Conservation (phyloP, 1,140 invertebrate species). For the Hyles vespertilio region DNA sequence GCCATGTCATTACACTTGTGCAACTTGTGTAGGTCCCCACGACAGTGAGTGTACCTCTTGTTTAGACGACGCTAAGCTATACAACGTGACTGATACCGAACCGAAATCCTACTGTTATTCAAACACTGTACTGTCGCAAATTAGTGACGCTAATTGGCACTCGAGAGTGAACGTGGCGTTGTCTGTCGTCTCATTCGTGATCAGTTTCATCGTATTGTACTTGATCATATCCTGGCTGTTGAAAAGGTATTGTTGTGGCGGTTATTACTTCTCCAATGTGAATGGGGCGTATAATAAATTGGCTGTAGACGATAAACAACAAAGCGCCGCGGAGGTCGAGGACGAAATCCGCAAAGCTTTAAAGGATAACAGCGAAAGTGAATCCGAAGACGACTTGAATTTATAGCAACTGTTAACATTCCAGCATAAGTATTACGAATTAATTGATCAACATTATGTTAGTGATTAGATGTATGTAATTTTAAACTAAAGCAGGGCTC, state of each 20-base stretch:
- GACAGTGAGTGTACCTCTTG: slow-evolving; percentile 59
- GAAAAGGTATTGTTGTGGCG: slow-evolving; percentile 39
- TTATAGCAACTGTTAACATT: slow-evolving; percentile 52
- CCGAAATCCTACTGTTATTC: slow-evolving; percentile 58
- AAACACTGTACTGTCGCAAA: slow-evolving; percentile 50
- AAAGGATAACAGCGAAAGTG: slow-evolving; percentile 54
- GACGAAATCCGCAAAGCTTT: slow-evolving; percentile 64
- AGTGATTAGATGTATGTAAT: slow-evolving; percentile 27
- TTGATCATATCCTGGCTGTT: slow-evolving; percentile 38
- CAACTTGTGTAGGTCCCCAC: slow-evolving; percentile 53
- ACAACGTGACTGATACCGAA: slow-evolving; percentile 47
- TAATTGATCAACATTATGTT: slow-evolving; percentile 32
- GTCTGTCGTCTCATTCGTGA: slow-evolving; percentile 35
- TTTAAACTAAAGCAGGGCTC: slow-evolving; percentile 39
- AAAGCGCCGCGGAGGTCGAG: slow-evolving; percentile 61
- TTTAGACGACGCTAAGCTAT: slow-evolving; percentile 54
- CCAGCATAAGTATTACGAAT: slow-evolving; percentile 46
- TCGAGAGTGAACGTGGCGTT: slow-evolving; percentile 50
- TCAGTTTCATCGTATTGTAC: slow-evolving; percentile 39
- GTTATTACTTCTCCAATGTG: slow-evolving; percentile 51
- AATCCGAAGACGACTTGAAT: slow-evolving; percentile 60
- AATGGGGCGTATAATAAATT: slow-evolving; percentile 63
- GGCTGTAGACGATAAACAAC: slow-evolving; percentile 56
- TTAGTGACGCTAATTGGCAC: slow-evolving; percentile 50
- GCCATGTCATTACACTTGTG: slow-evolving; percentile 64